Evolutionary conservation across 2,888 invertebrate species (phyloP).

Genomic region (Clitarchus hookeri): DNA sequence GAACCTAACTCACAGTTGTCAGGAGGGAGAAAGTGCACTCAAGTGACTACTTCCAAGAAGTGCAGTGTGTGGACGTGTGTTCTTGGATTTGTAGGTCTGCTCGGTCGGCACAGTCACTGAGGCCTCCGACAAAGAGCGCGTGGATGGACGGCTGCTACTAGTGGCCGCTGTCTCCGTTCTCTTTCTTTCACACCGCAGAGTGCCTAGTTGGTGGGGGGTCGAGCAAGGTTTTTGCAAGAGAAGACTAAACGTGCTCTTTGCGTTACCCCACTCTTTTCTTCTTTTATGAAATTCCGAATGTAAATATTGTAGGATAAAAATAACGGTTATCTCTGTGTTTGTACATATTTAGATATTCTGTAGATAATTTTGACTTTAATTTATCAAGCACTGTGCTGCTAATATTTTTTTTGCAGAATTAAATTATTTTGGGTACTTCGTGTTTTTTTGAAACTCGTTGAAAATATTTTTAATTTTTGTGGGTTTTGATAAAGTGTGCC

Average conservation of each 20-base stretch:
- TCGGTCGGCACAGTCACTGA: background rate
- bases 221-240: background rate
- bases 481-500: too few relatives aligned
- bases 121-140: background rate
- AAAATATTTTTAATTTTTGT: too few relatives aligned
- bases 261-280: background rate
- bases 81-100: background rate
- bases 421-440: too few relatives aligned
- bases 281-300: background rate
- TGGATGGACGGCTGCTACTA: constrained; percentile 3
- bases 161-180: background rate
- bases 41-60: too few relatives aligned
- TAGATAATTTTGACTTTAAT: background rate
- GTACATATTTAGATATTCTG: background rate
- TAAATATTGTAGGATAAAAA: background rate
- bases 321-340: background rate
- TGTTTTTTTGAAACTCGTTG: too few relatives aligned
- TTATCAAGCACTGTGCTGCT: background rate
- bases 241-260: background rate
- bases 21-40: too few relatives aligned
- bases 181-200: background rate
- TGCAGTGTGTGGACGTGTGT: background rate
- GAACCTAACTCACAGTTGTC: too few relatives aligned
- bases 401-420: background rate
- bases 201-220: constrained; percentile 6